A percentile compares a stretch with the other conserved stretches of the same genome.
Evolutionary conservation across 1,140 invertebrate species (phyloP).

Genomic region (Branchinecta lynchi): DNA sequence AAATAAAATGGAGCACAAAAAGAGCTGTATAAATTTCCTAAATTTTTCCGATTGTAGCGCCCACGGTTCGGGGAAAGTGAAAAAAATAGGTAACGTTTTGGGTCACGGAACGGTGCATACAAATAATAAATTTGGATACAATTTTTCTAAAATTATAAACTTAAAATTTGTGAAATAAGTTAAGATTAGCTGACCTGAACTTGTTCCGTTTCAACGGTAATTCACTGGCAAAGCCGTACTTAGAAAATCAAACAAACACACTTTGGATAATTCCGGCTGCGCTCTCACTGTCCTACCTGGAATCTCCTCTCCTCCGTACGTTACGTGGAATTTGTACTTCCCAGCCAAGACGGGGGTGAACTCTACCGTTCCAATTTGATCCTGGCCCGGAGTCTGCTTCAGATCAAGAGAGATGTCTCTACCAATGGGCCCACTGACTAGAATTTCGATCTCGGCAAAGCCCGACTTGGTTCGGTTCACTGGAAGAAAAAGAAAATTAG

Average conservation of each 20-base stretch:
- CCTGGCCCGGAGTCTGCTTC: conserved; percentile 51
- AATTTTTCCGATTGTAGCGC: too few relatives aligned
- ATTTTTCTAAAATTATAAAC: not conserved
- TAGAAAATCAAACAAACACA: too few relatives aligned
- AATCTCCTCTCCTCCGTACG: conserved; percentile 59
- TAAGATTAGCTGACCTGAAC: not conserved
- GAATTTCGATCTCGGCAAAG: conserved; percentile 71
- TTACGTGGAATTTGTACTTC: conserved; percentile 71
- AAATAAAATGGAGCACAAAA: too few relatives aligned
- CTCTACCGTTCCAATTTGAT: conserved; percentile 54
- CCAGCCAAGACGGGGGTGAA: conserved; percentile 74
- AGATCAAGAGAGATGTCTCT: conserved; percentile 67
- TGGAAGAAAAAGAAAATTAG: conserved; percentile 32
- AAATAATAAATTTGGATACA: not conserved
- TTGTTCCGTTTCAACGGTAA: too few relatives aligned
- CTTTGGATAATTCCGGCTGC: too few relatives aligned
- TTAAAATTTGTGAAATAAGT: too few relatives aligned
- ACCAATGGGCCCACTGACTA: conserved; percentile 72
- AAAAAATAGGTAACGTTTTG: too few relatives aligned
- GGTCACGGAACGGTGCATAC: too few relatives aligned
- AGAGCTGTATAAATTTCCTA: too few relatives aligned
- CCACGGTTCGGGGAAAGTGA: too few relatives aligned
- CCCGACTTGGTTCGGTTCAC: conserved; percentile 75
- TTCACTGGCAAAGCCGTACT: too few relatives aligned
- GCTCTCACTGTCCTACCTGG: conserved; percentile 29